phyloP scores from a whole-genome alignment of 2,888 invertebrate genomes.

The Athripsodes cinereus region DNA sequence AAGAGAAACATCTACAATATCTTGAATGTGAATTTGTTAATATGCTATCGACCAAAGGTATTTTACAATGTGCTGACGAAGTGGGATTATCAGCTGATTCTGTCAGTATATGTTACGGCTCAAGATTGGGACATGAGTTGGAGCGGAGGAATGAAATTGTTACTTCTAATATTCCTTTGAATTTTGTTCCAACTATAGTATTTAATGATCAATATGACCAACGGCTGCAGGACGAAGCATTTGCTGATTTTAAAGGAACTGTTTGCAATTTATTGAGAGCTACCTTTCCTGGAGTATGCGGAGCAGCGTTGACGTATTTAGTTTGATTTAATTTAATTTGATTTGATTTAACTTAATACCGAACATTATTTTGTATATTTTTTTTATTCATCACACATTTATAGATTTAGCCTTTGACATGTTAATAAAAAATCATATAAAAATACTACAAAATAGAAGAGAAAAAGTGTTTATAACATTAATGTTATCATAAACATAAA shows the following conservation, averaged over 20 bases:
- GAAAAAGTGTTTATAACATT: no score
- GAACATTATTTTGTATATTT: no score
- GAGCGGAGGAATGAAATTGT: conserved; percentile 35
- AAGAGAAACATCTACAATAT: conserved; percentile 32
- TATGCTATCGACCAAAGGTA: conserved; percentile 33
- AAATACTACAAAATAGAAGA: no score
- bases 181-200: conserved; percentile 38
- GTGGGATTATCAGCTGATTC: conserved; percentile 34
- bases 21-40: conserved; percentile 40
- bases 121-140: conserved; percentile 32
- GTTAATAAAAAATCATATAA: no score
- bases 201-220: conserved; percentile 35
- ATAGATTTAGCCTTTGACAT: no score
- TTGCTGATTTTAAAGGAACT: conserved; percentile 16
- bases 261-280: conserved; percentile 12
- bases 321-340: no score
- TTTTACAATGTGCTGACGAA: conserved; percentile 35
- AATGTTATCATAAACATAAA: no score
- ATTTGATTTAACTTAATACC: no score
- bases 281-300: conserved; percentile 8
- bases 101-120: conserved; percentile 15
- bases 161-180: conserved; percentile 32
- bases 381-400: no score
- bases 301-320: background rate
- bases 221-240: conserved; percentile 26